These are phyloP conservation scores for Vultur gryphus DNA, from an alignment of 2,797 vertebrate genomes.

Conservation along the genomic window DNA sequence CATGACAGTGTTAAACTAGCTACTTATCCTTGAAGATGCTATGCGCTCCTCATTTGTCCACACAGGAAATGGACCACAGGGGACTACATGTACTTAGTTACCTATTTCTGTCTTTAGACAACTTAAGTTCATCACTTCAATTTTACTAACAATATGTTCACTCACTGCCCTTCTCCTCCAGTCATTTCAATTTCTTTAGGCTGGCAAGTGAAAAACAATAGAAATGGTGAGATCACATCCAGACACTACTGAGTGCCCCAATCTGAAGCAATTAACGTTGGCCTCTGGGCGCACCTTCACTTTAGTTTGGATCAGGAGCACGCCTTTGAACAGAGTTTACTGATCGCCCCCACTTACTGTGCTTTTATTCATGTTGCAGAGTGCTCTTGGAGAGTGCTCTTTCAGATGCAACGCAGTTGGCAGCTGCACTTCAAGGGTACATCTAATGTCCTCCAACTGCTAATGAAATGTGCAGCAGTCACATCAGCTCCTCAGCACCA, in stretches of 20 bases:
- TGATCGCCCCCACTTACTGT: background rate
- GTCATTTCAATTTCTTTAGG: background rate
- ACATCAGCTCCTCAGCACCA: background rate
- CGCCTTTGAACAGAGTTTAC: background rate
- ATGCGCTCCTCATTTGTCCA: background rate
- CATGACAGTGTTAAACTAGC: background rate
- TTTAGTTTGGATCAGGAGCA: background rate
- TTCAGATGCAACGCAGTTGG: background rate
- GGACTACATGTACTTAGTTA: background rate
- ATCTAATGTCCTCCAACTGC: background rate
- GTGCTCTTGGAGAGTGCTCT: background rate
- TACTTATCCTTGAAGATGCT: background rate
- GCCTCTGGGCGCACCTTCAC: background rate
- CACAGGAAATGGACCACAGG: background rate
- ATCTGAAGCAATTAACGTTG: background rate
- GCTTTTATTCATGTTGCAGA: background rate
- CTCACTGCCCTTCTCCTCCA: background rate
- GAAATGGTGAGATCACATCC: background rate
- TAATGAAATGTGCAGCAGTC: background rate
- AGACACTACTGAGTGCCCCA: background rate
- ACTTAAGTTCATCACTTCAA: background rate
- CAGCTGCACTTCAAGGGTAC: background rate
- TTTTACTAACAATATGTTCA: background rate
- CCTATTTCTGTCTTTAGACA: background rate
- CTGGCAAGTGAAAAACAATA: background rate